A percentile compares a stretch with the other conserved stretches of the same genome.
phyloP scores from a whole-genome alignment of 2,888 invertebrate genomes.

The Tachina lurida region DNA sequence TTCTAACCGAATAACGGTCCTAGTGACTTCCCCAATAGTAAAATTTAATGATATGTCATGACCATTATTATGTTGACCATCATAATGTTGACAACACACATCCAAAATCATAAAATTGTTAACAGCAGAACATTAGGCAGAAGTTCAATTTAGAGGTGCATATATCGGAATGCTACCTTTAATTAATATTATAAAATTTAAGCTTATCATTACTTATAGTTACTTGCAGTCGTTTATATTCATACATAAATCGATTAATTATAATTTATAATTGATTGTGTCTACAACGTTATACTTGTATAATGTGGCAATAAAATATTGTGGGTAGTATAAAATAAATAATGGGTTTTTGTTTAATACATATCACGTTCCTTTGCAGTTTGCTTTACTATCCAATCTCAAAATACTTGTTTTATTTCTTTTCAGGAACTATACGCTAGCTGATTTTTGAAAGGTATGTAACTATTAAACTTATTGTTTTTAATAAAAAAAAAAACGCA shows the following conservation, averaged over 20 bases:
- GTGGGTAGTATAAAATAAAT: too few species aligned
- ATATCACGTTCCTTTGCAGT: too few species aligned
- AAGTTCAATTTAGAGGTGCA: constrained; percentile 21
- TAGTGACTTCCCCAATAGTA: too few species aligned
- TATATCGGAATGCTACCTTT: background rate
- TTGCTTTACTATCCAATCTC: too few species aligned
- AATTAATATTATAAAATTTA: constrained; percentile 51
- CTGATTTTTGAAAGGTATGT: too few species aligned
- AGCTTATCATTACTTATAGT: constrained; percentile 28
- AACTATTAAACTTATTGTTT: too few species aligned
- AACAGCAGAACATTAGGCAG: constrained; percentile 49
- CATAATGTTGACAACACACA: constrained; percentile 39
- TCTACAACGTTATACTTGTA: background rate
- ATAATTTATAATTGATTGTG: constrained; percentile 8
- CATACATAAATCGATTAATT: constrained; percentile 12
- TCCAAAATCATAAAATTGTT: constrained; percentile 47
- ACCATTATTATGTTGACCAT: constrained; percentile 40
- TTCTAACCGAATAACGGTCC: too few species aligned
- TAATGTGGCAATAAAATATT: too few species aligned
- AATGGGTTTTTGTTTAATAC: too few species aligned
- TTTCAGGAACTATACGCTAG: too few species aligned
- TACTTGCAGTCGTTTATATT: background rate
- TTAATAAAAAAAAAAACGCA: too few species aligned
- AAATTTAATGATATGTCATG: constrained; percentile 20
- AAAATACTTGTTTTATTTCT: too few species aligned